phyloP scores from a whole-genome alignment of 2,888 invertebrate genomes.

The Diploptera punctata region DNA sequence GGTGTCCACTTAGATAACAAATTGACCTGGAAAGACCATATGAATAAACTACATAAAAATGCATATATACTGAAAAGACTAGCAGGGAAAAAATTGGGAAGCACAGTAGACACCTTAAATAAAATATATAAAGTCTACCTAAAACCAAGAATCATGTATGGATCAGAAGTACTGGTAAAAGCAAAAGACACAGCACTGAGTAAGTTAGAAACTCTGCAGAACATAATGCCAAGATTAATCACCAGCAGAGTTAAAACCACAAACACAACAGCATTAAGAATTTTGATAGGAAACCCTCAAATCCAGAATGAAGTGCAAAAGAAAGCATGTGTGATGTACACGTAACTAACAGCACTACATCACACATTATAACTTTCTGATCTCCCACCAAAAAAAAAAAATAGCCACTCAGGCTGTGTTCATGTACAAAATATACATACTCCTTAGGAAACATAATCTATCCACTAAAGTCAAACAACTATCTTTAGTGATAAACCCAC shows the following conservation, averaged over 20 bases:
- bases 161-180: neutral
- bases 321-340: slow-evolving; percentile 8
- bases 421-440: neutral
- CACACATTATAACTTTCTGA: neutral
- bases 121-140: too few species aligned
- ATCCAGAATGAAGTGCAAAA: neutral
- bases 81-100: neutral
- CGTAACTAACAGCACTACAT: neutral
- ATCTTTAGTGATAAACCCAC: too few species aligned
- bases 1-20: neutral
- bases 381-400: neutral
- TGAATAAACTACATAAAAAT: neutral
- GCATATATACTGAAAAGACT: neutral
- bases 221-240: neutral
- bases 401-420: too few species aligned
- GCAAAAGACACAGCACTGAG: neutral
- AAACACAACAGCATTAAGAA: neutral
- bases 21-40: neutral
- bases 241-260: neutral
- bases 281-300: neutral
- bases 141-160: too few species aligned
- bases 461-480: too few species aligned
- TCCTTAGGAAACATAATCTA: neutral
- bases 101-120: neutral
- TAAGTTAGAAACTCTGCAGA: too few species aligned